A percentile compares a stretch with the other conserved stretches of the same genome.
phyloP scores from a whole-genome alignment of 2,797 vertebrate species.

The Protosalanx chinensis region DNA sequence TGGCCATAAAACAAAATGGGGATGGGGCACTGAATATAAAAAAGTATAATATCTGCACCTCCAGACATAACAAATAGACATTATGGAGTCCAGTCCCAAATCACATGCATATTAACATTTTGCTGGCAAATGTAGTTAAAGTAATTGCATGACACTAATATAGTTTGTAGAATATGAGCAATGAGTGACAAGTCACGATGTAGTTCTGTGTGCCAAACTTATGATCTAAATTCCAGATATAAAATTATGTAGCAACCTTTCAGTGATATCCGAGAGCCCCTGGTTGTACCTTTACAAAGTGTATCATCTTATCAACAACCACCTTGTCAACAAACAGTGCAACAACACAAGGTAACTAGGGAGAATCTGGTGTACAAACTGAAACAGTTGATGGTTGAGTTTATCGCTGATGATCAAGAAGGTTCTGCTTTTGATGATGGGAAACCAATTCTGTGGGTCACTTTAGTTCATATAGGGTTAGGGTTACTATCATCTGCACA shows the following conservation, averaged over 20 bases:
- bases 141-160: background rate
- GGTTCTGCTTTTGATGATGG: background rate
- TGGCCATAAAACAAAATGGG: too few species aligned
- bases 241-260: conserved; percentile 14
- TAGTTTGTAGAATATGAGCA: conserved; percentile 4
- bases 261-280: conserved; percentile 14
- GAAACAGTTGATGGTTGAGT: too few species aligned
- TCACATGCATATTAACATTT: too few species aligned
- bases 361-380: background rate
- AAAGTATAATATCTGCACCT: too few species aligned
- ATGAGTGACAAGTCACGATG: conserved; percentile 18
- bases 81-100: too few species aligned
- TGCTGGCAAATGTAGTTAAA: too few species aligned
- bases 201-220: background rate
- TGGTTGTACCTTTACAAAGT: conserved; percentile 13
- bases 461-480: conserved; percentile 13
- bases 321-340: conserved; percentile 4
- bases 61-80: too few species aligned
- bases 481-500: conserved; percentile 11
- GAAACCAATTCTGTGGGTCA: conserved; percentile 9
- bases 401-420: conserved; percentile 34
- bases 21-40: too few species aligned
- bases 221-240: conserved; percentile 42
- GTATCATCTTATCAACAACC: conserved; percentile 15
- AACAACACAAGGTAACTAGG: background rate